Conservation (phyloP, 2,113 vertebrate genomes). For the Nothocercus nigrocapillus region DNA sequence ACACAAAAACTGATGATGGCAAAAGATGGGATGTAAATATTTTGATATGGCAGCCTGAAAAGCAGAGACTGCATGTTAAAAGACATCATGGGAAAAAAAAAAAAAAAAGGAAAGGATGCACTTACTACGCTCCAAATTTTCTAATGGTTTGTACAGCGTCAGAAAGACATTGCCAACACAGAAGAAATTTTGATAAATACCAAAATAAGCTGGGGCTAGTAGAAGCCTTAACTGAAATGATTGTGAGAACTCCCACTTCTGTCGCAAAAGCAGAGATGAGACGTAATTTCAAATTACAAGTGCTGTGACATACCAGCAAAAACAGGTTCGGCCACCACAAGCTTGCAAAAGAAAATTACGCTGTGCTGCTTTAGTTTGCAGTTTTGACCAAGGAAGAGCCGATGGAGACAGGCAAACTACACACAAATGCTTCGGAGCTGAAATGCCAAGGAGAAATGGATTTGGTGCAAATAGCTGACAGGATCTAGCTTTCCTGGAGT, state of each 20-base stretch:
- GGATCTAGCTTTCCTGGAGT: background rate
- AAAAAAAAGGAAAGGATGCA: background rate
- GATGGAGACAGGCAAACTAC: background rate
- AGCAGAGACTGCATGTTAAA: slow-evolving; percentile 26
- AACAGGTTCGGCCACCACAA: background rate
- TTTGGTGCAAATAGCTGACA: background rate
- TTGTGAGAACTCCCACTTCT: background rate
- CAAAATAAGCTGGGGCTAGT: background rate
- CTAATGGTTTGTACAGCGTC: background rate
- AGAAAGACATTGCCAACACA: slow-evolving; percentile 21
- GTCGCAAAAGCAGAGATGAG: background rate
- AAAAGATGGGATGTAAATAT: slow-evolving; percentile 62
- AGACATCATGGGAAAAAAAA: background rate
- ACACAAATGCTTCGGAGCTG: background rate
- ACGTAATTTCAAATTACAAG: background rate
- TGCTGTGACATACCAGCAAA: background rate
- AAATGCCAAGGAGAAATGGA: background rate
- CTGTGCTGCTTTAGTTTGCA: background rate
- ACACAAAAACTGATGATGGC: slow-evolving; percentile 32
- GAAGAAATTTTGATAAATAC: background rate
- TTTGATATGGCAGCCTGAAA: slow-evolving; percentile 25
- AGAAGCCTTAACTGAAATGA: background rate
- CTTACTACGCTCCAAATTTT: background rate
- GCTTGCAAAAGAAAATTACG: background rate
- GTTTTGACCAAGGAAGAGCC: background rate